Percentiles rank a stretch among this genome's conserved stretches.
Evolutionary conservation across 2,888 invertebrate genomes (phyloP).

Genomic region (Syritta pipiens): DNA sequence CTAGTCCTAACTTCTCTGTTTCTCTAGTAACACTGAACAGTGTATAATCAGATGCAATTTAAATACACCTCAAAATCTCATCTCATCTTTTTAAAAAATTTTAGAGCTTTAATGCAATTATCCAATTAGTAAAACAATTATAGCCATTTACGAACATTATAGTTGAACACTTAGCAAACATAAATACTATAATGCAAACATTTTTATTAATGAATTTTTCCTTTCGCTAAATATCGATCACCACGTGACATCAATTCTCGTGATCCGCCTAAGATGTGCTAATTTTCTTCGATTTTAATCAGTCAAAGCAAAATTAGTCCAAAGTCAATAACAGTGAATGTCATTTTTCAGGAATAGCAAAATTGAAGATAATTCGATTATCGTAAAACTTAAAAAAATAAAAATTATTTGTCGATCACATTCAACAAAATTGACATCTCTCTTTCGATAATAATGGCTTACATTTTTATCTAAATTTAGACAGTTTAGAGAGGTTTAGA

Average conservation of each 20-base stretch:
- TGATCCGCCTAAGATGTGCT: conserved; percentile 6
- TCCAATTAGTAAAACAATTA: no score
- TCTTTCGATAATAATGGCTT: not conserved
- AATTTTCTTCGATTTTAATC: not conserved
- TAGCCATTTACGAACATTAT: no score
- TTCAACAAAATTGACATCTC: conserved; percentile 5
- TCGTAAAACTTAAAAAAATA: not conserved
- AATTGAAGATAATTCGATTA: conserved; percentile 14
- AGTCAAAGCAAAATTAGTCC: not conserved
- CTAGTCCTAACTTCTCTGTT: no score
- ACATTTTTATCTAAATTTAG: conserved; percentile 1
- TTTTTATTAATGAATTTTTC: not conserved
- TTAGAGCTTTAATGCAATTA: no score
- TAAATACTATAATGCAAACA: no score
- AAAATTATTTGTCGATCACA: not conserved
- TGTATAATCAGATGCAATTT: no score
- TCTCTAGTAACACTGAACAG: no score
- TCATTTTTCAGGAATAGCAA: not conserved
- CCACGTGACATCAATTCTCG: not conserved
- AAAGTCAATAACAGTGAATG: not conserved
- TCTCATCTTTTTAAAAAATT: no score
- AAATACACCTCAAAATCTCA: no score
- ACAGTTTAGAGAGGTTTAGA: not conserved
- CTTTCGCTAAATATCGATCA: not conserved
- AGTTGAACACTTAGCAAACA: no score